Percentiles rank a stretch among this genome's conserved stretches.
phyloP scores from a whole-genome alignment of 2,797 vertebrate genomes.

The Acipenser oxyrinchus region DNA sequence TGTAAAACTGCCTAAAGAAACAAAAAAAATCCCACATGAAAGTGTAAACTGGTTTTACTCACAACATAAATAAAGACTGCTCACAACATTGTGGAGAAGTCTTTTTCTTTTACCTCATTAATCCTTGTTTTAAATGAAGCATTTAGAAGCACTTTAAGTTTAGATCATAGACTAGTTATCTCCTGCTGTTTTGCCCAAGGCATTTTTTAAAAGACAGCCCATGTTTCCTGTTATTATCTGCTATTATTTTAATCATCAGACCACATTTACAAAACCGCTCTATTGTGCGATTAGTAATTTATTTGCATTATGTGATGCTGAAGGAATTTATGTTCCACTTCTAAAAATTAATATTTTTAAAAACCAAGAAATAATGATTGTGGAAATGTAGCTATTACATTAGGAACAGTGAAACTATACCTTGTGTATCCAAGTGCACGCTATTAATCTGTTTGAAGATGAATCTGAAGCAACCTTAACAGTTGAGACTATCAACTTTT shows the following conservation, averaged over 20 bases:
- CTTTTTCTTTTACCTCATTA: background rate
- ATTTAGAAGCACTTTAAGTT: background rate
- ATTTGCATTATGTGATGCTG: conserved; percentile 13
- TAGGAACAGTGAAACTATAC: background rate
- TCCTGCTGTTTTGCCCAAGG: conserved; percentile 1
- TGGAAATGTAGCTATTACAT: background rate
- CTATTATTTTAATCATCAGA: conserved; percentile 14
- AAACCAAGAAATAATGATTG: conserved; percentile 10
- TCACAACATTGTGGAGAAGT: background rate
- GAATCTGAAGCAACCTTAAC: too few relatives aligned
- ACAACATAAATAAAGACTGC: background rate
- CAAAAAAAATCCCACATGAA: background rate
- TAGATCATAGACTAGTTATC: background rate
- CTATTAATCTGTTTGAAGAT: too few relatives aligned
- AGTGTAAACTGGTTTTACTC: background rate
- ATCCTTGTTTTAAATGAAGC: conserved; percentile 6
- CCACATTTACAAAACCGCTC: conserved; percentile 16
- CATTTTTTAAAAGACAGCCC: conserved; percentile 8
- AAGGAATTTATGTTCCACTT: conserved; percentile 11
- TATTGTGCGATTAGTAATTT: conserved; percentile 10
- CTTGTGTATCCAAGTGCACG: too few relatives aligned
- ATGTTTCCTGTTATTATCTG: conserved; percentile 16
- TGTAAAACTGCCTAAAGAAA: background rate
- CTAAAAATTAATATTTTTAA: conserved; percentile 1
- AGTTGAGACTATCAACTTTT: too few relatives aligned